Base-by-base conservation (phyloP, 2,888 invertebrate genomes). In the Ichneumoninae sp. region DNA sequence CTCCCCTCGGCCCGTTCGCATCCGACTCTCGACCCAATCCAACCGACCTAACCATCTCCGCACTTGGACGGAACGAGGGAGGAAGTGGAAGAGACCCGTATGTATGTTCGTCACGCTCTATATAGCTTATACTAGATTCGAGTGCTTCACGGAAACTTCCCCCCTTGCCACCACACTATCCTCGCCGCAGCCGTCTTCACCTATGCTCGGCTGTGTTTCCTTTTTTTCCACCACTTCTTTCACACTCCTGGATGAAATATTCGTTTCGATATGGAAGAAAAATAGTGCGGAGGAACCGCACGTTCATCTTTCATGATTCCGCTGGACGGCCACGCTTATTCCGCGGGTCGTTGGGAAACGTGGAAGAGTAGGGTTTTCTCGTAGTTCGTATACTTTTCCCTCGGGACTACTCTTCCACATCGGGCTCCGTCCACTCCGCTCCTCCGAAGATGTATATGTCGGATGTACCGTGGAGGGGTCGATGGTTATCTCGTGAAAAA, bases 11-110 rank as follows among this genome's bases (percentile, higher is more conserved):
- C 79, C 75, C 54, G 70, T 74, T 70, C 70, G 75, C 75, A 83
- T 83, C 79, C 54, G 75, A 79, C 75, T 83, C 83, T 83, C 79
- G 65, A 83, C 83, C 83, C 83, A 83, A 83, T 83, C 83, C 83
- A 79, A 83, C 78, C 83, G 74, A 75, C 70, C 70, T 57, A 79
- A 83, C 83, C 83, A 79, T 83, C 83, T 75, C 74, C 19, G 54
- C 65, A 75, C 83, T 79, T 69, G 47, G 83, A 75, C 74, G 69
- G 44, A 57, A 80, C 71, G 72, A 68, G 44, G 69, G 54, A 79
- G 57, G 65, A 69, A 79, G 74, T 79, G 65, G 70, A 79, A 83
- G 72, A 82, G 19, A 30, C 30, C 77, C 71, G 66, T 65, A 75
- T 65, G 74, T 75, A 65, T 36, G 60, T 19, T 62, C 69, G 66